These are phyloP conservation scores for human DNA, from an alignment of 2,113 vertebrate species.

Conservation along the genomic window GRCh38 chr4:91309501-91310000, in stretches of 20 bases:
- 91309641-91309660: not conserved
- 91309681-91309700: not conserved
- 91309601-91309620: constrained; percentile 49
- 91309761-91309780: not conserved
- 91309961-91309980: not conserved
- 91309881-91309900: not conserved
- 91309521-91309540: constrained; percentile 74
- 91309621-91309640: not conserved
- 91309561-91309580: constrained; percentile 67
- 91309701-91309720: not conserved
- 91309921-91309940: not conserved
- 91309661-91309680: not conserved
- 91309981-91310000: not conserved
- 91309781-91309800: not conserved
- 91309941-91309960: not conserved
- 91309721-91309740: not conserved
- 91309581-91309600: constrained; percentile 67
- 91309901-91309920: not conserved
- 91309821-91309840: not conserved
- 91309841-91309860: not conserved
- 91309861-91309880: not conserved
- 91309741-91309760: not conserved
- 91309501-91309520: constrained; percentile 77
- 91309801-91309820: not conserved
- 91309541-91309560: constrained; percentile 65